Percentiles rank a stretch among this genome's conserved stretches.
Conservation (phyloP, 2,113 vertebrate species). For the Leptodactylus fuscus region DNA sequence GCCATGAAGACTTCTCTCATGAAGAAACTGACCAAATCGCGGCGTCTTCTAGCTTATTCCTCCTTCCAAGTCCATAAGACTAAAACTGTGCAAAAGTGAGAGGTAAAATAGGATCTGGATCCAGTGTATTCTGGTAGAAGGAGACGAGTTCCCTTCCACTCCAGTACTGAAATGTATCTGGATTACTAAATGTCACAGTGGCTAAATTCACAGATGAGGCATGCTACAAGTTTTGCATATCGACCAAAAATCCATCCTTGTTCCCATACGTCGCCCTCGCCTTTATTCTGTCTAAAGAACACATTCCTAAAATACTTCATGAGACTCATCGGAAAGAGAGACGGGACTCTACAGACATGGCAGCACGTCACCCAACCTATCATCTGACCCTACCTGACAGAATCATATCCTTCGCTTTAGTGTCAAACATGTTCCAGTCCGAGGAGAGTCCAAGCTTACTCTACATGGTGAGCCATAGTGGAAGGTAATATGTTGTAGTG, state of each 20-base stretch:
- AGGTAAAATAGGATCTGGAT: conserved; percentile 47
- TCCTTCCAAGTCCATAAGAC: background rate
- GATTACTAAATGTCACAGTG: conserved; percentile 41
- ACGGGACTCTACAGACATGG: too few species aligned
- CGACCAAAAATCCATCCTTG: background rate
- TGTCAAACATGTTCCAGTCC: background rate
- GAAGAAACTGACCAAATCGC: too few species aligned
- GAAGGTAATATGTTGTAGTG: background rate
- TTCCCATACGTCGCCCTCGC: background rate
- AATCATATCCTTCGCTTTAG: background rate
- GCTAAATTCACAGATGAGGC: conserved; percentile 41
- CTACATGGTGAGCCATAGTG: background rate
- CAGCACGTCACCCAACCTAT: background rate
- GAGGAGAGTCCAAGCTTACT: background rate
- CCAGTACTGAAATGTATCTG: conserved; percentile 32
- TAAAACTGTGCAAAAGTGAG: conserved; percentile 2
- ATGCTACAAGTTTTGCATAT: conserved; percentile 41
- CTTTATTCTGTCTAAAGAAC: background rate
- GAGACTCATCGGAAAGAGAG: background rate
- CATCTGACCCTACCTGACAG: background rate
- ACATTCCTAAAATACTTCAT: background rate
- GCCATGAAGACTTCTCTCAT: too few species aligned
- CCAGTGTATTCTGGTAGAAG: conserved; percentile 44
- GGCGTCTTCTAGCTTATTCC: background rate
- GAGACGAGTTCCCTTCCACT: background rate